A percentile compares a stretch with the other conserved stretches of the same genome.
Evolutionary conservation across 2,888 invertebrate species (phyloP).

Genomic region (Andrena flavipes): DNA sequence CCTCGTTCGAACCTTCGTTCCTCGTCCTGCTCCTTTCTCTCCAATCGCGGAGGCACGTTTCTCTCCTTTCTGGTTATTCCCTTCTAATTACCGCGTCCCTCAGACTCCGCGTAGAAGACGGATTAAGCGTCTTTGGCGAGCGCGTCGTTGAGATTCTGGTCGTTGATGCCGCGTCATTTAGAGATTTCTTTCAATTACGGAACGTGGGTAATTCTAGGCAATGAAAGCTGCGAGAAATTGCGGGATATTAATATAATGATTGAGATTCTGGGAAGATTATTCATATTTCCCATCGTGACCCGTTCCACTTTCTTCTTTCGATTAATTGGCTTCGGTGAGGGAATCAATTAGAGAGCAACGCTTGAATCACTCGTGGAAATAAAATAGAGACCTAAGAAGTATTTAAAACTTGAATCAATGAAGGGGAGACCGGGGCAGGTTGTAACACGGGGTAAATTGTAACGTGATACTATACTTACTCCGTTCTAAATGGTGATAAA

Average conservation of each 20-base stretch:
- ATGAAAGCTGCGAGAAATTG: slow-evolving; percentile 17
- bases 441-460: too few relatives aligned
- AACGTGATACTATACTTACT: too few relatives aligned
- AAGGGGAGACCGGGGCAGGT: too few relatives aligned
- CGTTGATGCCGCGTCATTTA: slow-evolving; percentile 33
- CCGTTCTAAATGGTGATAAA: too few relatives aligned
- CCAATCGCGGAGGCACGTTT: slow-evolving; percentile 5
- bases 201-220: background rate
- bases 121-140: slow-evolving; percentile 1
- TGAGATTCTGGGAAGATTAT: background rate
- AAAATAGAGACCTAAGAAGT: too few relatives aligned
- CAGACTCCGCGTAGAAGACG: slow-evolving; percentile 19
- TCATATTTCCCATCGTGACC: background rate
- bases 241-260: background rate
- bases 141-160: slow-evolving; percentile 9
- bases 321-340: background rate
- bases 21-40: slow-evolving; percentile 3
- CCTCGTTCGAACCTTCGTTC: slow-evolving; percentile 27
- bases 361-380: background rate
- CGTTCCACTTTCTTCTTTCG: background rate
- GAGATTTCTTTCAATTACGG: slow-evolving; percentile 12
- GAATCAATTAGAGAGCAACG: background rate
- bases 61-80: background rate
- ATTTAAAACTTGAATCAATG: too few relatives aligned
- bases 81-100: slow-evolving; percentile 46